Evolutionary conservation across 2,888 invertebrate species (phyloP).

Genomic region (Lingula anatina): DNA sequence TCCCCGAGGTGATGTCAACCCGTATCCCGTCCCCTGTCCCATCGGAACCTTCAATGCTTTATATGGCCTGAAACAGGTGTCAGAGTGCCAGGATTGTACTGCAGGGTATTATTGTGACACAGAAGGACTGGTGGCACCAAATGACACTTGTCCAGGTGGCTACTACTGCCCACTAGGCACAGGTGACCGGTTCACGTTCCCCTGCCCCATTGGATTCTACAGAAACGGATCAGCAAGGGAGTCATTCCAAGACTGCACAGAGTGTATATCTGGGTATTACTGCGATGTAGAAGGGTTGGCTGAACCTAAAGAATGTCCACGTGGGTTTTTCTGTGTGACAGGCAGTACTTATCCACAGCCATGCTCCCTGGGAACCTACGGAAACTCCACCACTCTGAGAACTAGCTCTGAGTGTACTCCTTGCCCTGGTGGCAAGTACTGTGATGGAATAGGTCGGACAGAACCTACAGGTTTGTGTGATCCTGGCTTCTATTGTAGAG

Average conservation of each 20-base stretch:
- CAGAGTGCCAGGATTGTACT: slow-evolving; percentile 43
- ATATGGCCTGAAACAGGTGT: slow-evolving; percentile 29
- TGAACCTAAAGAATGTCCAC: slow-evolving; percentile 39
- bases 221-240: slow-evolving; percentile 43
- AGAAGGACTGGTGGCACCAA: slow-evolving; percentile 29
- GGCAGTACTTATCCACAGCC: slow-evolving; percentile 39
- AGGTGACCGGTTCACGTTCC: slow-evolving; percentile 24
- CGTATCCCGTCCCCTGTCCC: slow-evolving; percentile 43
- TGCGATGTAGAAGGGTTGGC: slow-evolving; percentile 42
- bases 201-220: slow-evolving; percentile 48
- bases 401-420: slow-evolving; percentile 45
- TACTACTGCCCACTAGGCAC: slow-evolving; percentile 47
- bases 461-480: slow-evolving; percentile 42
- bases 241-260: slow-evolving; percentile 44
- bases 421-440: slow-evolving; percentile 48
- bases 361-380: slow-evolving; percentile 47
- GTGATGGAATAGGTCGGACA: slow-evolving; percentile 45
- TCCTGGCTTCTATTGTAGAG: slow-evolving; percentile 41
- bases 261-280: slow-evolving; percentile 45
- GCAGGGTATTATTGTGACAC: slow-evolving; percentile 40
- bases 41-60: slow-evolving; percentile 40
- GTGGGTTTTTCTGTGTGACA: slow-evolving; percentile 44
- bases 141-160: slow-evolving; percentile 44
- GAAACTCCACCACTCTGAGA: slow-evolving; percentile 37
- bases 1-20: slow-evolving; percentile 42